A percentile compares a stretch with the other conserved stretches of the same genome.
phyloP scores from a whole-genome alignment of 1,140 invertebrate species.

The Pogonus chalceus region DNA sequence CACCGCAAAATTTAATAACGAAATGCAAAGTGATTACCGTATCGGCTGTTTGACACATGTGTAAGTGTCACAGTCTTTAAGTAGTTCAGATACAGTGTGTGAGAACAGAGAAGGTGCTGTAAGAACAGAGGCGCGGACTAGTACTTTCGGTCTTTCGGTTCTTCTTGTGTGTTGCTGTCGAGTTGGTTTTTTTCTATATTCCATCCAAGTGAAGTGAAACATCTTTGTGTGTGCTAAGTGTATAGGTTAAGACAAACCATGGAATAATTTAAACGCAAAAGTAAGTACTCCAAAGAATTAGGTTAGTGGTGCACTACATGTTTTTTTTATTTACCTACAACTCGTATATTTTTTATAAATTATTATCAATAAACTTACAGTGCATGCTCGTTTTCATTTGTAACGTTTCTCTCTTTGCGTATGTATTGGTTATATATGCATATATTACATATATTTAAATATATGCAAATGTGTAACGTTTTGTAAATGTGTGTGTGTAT shows the following conservation, averaged over 20 bases:
- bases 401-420: not conserved
- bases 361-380: not conserved
- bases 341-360: not conserved
- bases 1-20: slow-evolving; percentile 16
- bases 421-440: not conserved
- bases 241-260: not conserved
- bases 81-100: not conserved
- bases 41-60: not conserved
- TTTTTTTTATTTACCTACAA: not conserved
- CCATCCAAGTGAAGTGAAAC: slow-evolving; percentile 1
- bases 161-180: not conserved
- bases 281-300: slow-evolving; percentile 4
- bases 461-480: not conserved
- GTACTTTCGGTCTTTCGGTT: not conserved
- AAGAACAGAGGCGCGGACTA: not conserved
- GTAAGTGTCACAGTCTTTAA: not conserved
- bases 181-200: not conserved
- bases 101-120: not conserved
- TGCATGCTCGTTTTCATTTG: not conserved
- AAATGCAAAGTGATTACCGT: not conserved
- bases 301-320: not conserved
- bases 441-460: not conserved
- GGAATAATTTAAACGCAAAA: not conserved
- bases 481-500: not conserved
- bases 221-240: not conserved